These are phyloP conservation scores for Erythrolamprus reginae DNA, from an alignment of 2,113 vertebrate genomes.

Conservation along the genomic window DNA sequence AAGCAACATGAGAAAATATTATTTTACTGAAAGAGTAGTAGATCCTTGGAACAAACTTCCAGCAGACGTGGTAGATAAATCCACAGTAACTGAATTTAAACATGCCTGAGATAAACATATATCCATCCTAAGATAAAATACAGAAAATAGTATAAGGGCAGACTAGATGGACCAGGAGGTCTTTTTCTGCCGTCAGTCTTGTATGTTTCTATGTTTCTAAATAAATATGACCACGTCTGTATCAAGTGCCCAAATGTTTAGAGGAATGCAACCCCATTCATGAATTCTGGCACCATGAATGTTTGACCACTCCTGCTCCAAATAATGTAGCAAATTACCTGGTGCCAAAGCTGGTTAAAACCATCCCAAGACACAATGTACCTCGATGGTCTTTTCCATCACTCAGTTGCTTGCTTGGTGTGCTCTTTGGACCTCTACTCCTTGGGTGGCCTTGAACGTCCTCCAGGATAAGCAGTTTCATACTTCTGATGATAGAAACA, in stretches of 20 bases:
- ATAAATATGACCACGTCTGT: not conserved
- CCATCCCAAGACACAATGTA: not conserved
- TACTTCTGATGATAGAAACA: constrained; percentile 46
- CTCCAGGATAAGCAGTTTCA: constrained; percentile 30
- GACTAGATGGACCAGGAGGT: too few relatives aligned
- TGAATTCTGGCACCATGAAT: not conserved
- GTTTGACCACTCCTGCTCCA: not conserved
- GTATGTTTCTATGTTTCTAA: too few relatives aligned
- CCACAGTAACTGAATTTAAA: too few relatives aligned
- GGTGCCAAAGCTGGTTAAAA: not conserved
- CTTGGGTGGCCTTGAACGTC: constrained; percentile 57
- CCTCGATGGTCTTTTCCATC: constrained; percentile 9
- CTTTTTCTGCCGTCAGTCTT: too few relatives aligned
- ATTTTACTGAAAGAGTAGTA: too few relatives aligned
- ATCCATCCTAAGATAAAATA: too few relatives aligned
- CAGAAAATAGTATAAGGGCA: too few relatives aligned
- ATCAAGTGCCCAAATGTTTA: not conserved
- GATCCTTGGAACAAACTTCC: too few relatives aligned
- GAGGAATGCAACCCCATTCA: not conserved
- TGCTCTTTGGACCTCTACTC: not conserved
- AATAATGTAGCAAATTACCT: not conserved
- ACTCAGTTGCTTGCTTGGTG: constrained; percentile 27
- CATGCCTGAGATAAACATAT: too few relatives aligned
- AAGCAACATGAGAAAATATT: too few relatives aligned
- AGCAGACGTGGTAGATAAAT: too few relatives aligned